These are phyloP conservation scores for Melospiza melodia DNA, from an alignment of 2,113 vertebrate species.

Conservation along the genomic window DNA sequence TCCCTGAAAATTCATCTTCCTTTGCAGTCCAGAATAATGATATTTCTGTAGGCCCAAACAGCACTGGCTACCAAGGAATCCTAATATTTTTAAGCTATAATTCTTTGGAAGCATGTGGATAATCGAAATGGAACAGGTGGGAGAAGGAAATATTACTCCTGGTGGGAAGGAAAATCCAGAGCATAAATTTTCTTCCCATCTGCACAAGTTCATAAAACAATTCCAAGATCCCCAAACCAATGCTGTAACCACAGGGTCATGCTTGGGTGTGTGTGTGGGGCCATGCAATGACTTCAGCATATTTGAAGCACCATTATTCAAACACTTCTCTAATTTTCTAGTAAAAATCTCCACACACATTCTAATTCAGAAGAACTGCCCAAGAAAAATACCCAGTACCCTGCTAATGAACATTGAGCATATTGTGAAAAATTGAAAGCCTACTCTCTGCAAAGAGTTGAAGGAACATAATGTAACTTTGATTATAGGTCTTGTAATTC, in stretches of 20 bases:
- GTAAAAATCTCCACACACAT: neutral
- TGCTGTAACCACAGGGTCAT: neutral
- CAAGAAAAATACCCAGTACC: neutral
- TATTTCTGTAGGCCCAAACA: neutral
- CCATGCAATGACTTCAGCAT: neutral
- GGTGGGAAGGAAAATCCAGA: neutral
- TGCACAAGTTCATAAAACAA: neutral
- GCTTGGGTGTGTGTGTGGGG: neutral
- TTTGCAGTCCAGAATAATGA: neutral
- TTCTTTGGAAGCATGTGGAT: neutral
- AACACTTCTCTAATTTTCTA: neutral
- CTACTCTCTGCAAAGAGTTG: neutral
- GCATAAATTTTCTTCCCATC: neutral
- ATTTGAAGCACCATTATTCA: neutral
- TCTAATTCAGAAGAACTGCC: neutral
- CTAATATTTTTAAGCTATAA: neutral
- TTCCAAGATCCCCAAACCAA: neutral
- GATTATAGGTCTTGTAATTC: neutral
- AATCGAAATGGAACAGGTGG: neutral
- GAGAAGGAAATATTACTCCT: neutral
- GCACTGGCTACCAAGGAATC: neutral
- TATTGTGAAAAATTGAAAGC: slow-evolving; percentile 23
- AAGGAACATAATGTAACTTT: neutral
- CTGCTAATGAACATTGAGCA: neutral
- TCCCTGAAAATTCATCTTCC: neutral